Evolutionary conservation across 2,888 invertebrate species (phyloP), one percentile per base, ranked within the genome.

Genomic region (Coenonympha glycerion): DNA sequence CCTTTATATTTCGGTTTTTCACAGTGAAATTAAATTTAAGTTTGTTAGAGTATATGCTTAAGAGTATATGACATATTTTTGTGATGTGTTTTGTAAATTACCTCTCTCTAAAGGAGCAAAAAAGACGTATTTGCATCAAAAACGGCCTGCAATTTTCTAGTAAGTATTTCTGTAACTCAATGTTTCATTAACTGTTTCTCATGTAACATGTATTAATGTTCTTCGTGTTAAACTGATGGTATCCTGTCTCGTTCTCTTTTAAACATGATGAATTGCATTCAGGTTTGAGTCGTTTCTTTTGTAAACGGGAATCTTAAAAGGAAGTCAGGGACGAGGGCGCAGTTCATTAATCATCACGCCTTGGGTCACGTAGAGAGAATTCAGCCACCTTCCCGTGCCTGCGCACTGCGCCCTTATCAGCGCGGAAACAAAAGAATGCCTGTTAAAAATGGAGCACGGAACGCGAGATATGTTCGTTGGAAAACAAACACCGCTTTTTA

Each of bases 291-390:
- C 42, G 47, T 47, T 30, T 34, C 49, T 40, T 49, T 52, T 52
- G 47, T 49, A 26, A 11, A 36, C 18, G 44, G 19, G 34, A 49
- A 49, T 39, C 36, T 47, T 47, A 52, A 49, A 50, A 47, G 47
- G 34, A 47, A 52, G 44, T 45, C 52, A 55, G 42, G 31, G 36
- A 47, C 44, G 47, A 47, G 45, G 22, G 53, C 44, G 39, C 34
- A 47, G 52, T 57, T 57, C 55, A 57, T 57, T 57, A 57, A 57
- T 57, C 57, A 57, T 55, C 31, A 46, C 50, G 55, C 45, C 57
- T 52, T 16, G 48, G 52, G 57, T 55, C 52, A 52, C 52, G 57
- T 48, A 46, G 47, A 48, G 31, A 31, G 48, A 50, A 57, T 55
- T 36, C 47, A 39, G 45, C 41, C 48, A 48, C 53, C 36, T 52